phyloP scores from a whole-genome alignment of 2,113 vertebrate genomes.

The Chaenocephalus aceratus region DNA sequence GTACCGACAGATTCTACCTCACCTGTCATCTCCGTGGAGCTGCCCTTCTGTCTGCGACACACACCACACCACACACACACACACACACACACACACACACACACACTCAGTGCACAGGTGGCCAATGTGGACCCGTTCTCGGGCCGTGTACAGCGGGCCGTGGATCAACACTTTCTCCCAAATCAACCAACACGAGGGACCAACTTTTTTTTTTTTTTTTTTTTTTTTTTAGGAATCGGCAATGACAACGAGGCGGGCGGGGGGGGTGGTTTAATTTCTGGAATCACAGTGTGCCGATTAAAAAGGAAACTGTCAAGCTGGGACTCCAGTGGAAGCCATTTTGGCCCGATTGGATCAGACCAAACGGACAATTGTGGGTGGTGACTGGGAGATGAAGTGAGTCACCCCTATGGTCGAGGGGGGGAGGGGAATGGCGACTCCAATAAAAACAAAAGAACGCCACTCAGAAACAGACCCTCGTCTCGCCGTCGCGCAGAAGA shows the following conservation, averaged over 20 bases:
- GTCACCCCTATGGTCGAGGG: conserved; percentile 17
- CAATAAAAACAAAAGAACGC: conserved; percentile 8
- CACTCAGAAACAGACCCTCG: neutral
- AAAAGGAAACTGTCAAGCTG: conserved; percentile 13
- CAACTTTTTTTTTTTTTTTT: conserved; percentile 42
- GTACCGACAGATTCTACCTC: conserved; percentile 79
- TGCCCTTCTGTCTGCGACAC: conserved; percentile 45
- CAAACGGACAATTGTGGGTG: conserved; percentile 33
- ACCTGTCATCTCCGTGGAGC: conserved; percentile 70
- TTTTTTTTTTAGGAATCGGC: conserved; percentile 35
- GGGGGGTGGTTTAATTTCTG: neutral
- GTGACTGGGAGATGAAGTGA: conserved; percentile 24
- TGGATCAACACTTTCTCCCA: neutral
- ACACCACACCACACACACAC: neutral
- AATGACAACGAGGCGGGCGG: conserved; percentile 1
- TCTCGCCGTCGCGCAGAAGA: conserved; percentile 2
- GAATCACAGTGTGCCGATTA: conserved; percentile 17
- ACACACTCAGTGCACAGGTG: too few relatives aligned
- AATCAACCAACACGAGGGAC: conserved; percentile 41
- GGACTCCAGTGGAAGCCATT: conserved; percentile 56
- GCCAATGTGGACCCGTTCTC: neutral
- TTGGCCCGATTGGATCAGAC: conserved; percentile 35
- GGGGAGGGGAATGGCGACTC: conserved; percentile 32
- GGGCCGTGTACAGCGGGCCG: neutral
- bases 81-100: too few relatives aligned